Evolutionary conservation across 2,888 invertebrate genomes (phyloP).

Genomic region (Neoitamus cyanurus): DNA sequence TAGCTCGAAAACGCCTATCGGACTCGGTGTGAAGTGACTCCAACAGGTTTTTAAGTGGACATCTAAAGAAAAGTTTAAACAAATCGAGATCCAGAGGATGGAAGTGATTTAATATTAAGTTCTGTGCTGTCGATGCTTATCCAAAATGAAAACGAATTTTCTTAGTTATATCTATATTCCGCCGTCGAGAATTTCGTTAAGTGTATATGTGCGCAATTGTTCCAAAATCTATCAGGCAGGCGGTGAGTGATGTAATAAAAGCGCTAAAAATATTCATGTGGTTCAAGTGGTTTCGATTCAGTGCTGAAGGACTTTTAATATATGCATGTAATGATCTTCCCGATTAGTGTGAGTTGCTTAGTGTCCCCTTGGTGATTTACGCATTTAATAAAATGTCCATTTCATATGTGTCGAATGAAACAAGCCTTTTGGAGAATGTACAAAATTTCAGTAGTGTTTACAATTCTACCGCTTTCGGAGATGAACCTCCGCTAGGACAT

Average conservation of each 20-base stretch:
- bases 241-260: background rate
- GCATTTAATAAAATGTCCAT: constrained; percentile 6
- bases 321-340: background rate
- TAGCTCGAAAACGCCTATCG: background rate
- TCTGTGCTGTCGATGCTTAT: background rate
- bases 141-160: background rate
- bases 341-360: background rate
- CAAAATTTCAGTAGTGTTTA: constrained; percentile 9
- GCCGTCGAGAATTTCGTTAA: background rate
- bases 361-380: background rate
- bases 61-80: background rate
- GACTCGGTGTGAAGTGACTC: background rate
- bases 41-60: background rate
- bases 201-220: background rate
- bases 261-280: background rate
- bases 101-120: background rate
- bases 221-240: background rate
- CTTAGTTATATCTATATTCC: background rate
- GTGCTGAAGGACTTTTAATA: background rate
- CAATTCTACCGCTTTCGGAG: constrained; percentile 16
- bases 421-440: background rate
- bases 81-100: background rate
- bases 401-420: background rate
- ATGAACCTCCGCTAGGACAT: constrained; percentile 67
- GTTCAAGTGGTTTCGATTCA: background rate